These are phyloP conservation scores for Holothuria glaberrima DNA, from an alignment of 35 echinoderm and acorn worm genomes.

Conservation along the genomic window DNA sequence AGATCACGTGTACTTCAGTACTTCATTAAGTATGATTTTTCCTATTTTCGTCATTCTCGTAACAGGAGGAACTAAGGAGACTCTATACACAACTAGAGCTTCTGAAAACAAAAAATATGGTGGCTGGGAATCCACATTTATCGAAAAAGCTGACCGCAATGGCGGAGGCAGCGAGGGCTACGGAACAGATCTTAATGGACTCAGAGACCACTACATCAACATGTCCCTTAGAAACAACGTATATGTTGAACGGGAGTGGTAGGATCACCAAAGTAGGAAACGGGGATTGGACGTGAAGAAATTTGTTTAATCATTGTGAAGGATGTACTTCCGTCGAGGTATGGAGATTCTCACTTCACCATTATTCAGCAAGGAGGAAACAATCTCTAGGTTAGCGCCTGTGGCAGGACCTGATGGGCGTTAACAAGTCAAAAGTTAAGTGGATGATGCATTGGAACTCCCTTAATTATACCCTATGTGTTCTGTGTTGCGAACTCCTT, in stretches of 20 bases:
- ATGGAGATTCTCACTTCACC: too few relatives aligned
- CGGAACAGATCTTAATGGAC: constrained; percentile 83
- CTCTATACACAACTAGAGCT: constrained; percentile 93
- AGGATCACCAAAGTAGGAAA: constrained; percentile 53
- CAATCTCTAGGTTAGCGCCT: too few relatives aligned
- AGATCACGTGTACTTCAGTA: too few relatives aligned
- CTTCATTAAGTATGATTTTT: too few relatives aligned
- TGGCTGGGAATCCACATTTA: constrained; percentile 88
- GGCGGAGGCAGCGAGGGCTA: constrained; percentile 85
- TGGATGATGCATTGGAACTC: too few relatives aligned
- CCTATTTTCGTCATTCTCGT: not conserved
- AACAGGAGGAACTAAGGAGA: constrained; percentile 88
- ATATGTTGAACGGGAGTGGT: constrained; percentile 48
- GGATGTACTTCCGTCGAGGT: not conserved
- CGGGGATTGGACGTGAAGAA: constrained; percentile 48
- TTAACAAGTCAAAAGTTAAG: too few relatives aligned
- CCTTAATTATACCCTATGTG: too few relatives aligned
- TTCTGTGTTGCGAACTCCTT: too few relatives aligned
- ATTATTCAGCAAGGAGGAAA: too few relatives aligned
- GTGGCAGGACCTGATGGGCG: too few relatives aligned
- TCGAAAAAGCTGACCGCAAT: constrained; percentile 86
- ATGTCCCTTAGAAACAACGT: constrained; percentile 43
- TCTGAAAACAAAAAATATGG: constrained; percentile 95
- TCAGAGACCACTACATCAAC: constrained; percentile 47
- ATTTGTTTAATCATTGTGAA: too few relatives aligned